Evolutionary conservation across 2,888 invertebrate genomes (phyloP).

Genomic region (Latrodectus hesperus): DNA sequence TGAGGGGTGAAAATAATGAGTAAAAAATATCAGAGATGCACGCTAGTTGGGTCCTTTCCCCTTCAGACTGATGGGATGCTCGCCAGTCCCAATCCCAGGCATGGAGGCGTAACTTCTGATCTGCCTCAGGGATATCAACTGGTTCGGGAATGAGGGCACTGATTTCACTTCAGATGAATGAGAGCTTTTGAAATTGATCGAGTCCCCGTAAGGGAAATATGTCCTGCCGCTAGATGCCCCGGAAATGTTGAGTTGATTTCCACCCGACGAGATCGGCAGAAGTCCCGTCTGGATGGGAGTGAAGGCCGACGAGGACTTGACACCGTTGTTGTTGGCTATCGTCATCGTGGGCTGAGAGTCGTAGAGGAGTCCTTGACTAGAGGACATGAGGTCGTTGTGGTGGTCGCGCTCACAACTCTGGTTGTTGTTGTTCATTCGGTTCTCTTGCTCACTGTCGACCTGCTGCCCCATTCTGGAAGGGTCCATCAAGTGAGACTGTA

Average conservation of each 20-base stretch:
- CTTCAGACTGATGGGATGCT: constrained; percentile 70
- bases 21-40: constrained; percentile 2
- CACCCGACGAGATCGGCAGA: constrained; percentile 52
- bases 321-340: constrained; percentile 49
- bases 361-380: constrained; percentile 60
- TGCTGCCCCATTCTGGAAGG: constrained; percentile 40
- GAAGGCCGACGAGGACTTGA: constrained; percentile 81
- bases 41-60: constrained; percentile 67
- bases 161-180: constrained; percentile 38
- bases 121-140: constrained; percentile 95
- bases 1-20: constrained; percentile 8
- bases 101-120: constrained; percentile 97
- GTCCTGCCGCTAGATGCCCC: constrained; percentile 71
- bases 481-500: constrained; percentile 46
- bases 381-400: constrained; percentile 56
- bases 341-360: constrained; percentile 54
- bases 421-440: constrained; percentile 57
- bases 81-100: constrained; percentile 76
- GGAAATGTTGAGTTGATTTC: constrained; percentile 69
- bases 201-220: constrained; percentile 86
- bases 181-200: constrained; percentile 79
- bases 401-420: constrained; percentile 15
- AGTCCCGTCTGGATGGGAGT: constrained; percentile 85
- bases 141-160: constrained; percentile 85
- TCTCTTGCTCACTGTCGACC: constrained; percentile 48